Evolutionary conservation across 1,140 invertebrate genomes (phyloP).

Genomic region (Pectinophora gossypiella): DNA sequence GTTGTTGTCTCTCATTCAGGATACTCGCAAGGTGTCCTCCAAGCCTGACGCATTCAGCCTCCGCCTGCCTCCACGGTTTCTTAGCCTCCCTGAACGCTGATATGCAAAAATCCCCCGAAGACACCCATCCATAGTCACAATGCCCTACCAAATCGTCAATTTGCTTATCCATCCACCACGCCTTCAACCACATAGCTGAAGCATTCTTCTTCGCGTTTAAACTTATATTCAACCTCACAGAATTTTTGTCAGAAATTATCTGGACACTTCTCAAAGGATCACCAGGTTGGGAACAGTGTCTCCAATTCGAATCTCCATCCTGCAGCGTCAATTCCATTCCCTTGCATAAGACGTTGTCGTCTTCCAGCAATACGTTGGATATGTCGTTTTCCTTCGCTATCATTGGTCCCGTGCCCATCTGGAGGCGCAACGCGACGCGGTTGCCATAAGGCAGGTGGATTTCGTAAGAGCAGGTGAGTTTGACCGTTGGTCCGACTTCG

Average conservation of each 20-base stretch:
- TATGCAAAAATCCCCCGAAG: slow-evolving; percentile 78
- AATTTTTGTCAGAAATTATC: slow-evolving; percentile 76
- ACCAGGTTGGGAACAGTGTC: slow-evolving; percentile 75
- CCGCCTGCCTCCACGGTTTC: slow-evolving; percentile 79
- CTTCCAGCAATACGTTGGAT: slow-evolving; percentile 52
- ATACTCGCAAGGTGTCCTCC: slow-evolving; percentile 82
- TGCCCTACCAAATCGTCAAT: slow-evolving; percentile 74
- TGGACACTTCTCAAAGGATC: slow-evolving; percentile 75
- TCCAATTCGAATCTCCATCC: slow-evolving; percentile 75
- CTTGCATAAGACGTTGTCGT: slow-evolving; percentile 54
- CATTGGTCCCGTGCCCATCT: slow-evolving; percentile 68
- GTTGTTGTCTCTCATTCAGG: slow-evolving; percentile 77
- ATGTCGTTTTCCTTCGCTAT: slow-evolving; percentile 31
- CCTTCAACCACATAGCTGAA: slow-evolving; percentile 64
- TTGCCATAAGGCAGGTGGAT: slow-evolving; percentile 81
- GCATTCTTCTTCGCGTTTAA: slow-evolving; percentile 49
- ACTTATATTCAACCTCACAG: slow-evolving; percentile 68
- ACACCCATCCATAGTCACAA: slow-evolving; percentile 81
- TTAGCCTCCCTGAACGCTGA: slow-evolving; percentile 75
- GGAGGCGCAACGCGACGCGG: slow-evolving; percentile 74
- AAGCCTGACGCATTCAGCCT: slow-evolving; percentile 77
- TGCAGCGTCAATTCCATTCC: slow-evolving; percentile 74
- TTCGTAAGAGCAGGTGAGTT: slow-evolving; percentile 77
- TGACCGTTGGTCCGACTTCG: slow-evolving; percentile 73
- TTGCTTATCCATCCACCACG: slow-evolving; percentile 74